Evolutionary conservation across 2,888 invertebrate genomes (phyloP).

Genomic region (Erebia palarica): DNA sequence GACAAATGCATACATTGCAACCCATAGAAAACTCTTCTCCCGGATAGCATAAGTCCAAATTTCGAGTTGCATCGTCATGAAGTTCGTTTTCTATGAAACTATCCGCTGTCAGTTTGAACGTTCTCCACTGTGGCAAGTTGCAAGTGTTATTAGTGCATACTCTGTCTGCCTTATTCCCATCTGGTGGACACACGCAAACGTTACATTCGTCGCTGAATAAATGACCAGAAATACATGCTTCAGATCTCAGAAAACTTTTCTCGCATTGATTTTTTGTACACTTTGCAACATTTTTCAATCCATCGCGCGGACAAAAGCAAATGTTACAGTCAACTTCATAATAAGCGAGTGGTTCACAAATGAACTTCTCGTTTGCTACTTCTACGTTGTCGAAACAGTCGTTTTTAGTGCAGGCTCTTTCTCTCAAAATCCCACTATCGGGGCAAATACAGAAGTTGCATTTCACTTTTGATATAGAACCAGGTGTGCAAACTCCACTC

Average conservation of each 20-base stretch:
- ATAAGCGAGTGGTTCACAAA: constrained; percentile 66
- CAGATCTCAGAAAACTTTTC: constrained; percentile 58
- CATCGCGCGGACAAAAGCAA: constrained; percentile 66
- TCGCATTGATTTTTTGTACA: constrained; percentile 75
- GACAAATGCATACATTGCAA: constrained; percentile 72
- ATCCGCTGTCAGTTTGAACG: constrained; percentile 55
- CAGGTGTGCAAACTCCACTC: constrained; percentile 56
- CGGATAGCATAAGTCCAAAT: constrained; percentile 67
- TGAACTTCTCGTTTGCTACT: constrained; percentile 46
- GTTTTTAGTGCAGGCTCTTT: constrained; percentile 65
- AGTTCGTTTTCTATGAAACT: constrained; percentile 51
- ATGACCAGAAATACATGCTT: constrained; percentile 60
- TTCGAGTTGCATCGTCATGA: constrained; percentile 48
- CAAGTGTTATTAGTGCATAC: constrained; percentile 66
- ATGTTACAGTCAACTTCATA: constrained; percentile 73
- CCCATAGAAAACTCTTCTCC: constrained; percentile 68
- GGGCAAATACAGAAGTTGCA: constrained; percentile 78
- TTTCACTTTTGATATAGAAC: constrained; percentile 58
- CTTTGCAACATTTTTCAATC: constrained; percentile 66
- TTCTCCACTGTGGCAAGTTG: constrained; percentile 59
- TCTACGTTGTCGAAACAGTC: constrained; percentile 49
- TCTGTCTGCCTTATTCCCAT: constrained; percentile 60
- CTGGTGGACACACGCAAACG: constrained; percentile 71
- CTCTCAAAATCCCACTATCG: constrained; percentile 54
- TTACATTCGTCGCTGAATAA: constrained; percentile 72